Evolutionary conservation across 1,140 invertebrate species (phyloP), one percentile per base, ranked within the genome.

Genomic region (Pachypsylla venusta): DNA sequence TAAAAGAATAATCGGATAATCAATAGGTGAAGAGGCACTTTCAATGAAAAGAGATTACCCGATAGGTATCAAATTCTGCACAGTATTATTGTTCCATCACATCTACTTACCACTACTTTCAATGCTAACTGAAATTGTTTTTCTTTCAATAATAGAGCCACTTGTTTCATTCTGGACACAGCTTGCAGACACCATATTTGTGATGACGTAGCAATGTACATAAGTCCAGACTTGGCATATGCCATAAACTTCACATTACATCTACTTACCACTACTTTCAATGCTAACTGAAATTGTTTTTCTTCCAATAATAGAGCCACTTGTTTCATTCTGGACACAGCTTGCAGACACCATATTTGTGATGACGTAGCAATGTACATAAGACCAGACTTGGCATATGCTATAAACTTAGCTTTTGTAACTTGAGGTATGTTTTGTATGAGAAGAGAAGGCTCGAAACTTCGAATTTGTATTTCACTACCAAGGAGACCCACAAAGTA

Each of bases 51-150:
- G n/a, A n/a, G n/a, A n/a, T n/a, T n/a, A n/a, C n/a, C n/a, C n/a
- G n/a, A n/a, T n/a, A n/a, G n/a, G n/a, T n/a, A n/a, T n/a, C n/a
- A n/a, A n/a, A n/a, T n/a, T n/a, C n/a, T n/a, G n/a, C n/a, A n/a
- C n/a, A n/a, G n/a, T n/a, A n/a, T n/a, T n/a, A n/a, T n/a, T n/a
- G n/a, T n/a, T n/a, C n/a, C n/a, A n/a, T n/a, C n/a, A n/a, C n/a
- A n/a, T 5, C 53, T 56, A 53, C 19, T 58, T 55, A 48, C 55
- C n/a, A 87, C 90, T 59, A 98, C 73, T 71, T 89, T 84, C 20
- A 96, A 75, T n/a, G 93, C 93, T 35, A 97, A 73, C 71, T 94
- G 87, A 76, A 95, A 97, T 66, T 94, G 86, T 73, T 94, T 94
- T 64, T 87, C 81, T 62, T 85, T 81, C 1, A 96, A 70, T 20